Evolutionary conservation across 2,113 vertebrate species (phyloP), one percentile per base, ranked within the genome.

Genomic region (Ageneiosus marmoratus): DNA sequence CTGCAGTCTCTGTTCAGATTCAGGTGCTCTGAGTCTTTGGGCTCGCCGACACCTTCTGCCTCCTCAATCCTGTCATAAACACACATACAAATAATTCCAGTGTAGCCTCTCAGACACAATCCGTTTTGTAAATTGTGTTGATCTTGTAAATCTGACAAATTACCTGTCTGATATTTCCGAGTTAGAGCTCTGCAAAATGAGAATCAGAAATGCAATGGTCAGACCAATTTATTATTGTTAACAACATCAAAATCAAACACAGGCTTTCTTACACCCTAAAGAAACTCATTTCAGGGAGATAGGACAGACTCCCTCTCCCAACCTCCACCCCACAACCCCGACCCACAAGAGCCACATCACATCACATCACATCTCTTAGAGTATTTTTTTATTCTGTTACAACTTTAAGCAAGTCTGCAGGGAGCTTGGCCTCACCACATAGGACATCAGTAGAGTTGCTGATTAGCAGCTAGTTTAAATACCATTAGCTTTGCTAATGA

Each of bases 21-120:
- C 92, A 99, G 94, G 91, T 96, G 95, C 11, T 90, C 92, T 0
- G 96, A 96, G 81, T 97, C 96, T 87, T 95, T 93, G 0, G 97
- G 97, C 86, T 96, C 94, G 32, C 97, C 92, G 77, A 98, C 95
- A n/a, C 97, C 96, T 70, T 98, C 97, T 0, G 96, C 95, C 86
- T 95, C 92, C 91, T 99, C 97, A 0, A 95, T 90, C 92, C 97
- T 99, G 87, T 82, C 79, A 86, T 34, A 77, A 1, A 76, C 50
- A 76, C 81, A 84, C 44, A 84, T 3, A 87, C 32, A 83, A 5
- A 76, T 7, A 29, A 37, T 67, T 63, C 34, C 58, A 22, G 44
- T 4, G 29, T 29, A 3, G 41, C 22, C 20, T 41, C 13, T 22
- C 22, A 63, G 29, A 83, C 37, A 20, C 27, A 18, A n/a, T 78